Base-by-base conservation (phyloP, 2,797 vertebrate genomes). In the Hemitrygon akajei region DNA sequence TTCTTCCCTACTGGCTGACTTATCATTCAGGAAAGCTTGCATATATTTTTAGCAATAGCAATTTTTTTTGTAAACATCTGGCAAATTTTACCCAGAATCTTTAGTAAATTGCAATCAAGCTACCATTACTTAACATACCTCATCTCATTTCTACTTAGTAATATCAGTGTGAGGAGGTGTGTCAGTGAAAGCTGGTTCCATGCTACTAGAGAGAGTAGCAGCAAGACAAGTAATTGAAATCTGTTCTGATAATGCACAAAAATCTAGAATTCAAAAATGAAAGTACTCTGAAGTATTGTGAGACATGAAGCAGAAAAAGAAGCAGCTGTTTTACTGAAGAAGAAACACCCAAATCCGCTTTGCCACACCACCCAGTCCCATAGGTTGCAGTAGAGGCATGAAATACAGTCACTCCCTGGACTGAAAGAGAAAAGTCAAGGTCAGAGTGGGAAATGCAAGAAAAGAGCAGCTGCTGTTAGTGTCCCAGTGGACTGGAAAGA, bases 331-430 rank as follows among this genome's bases (percentile, higher is more conserved):
- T 93, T 75, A 56, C 27, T 93, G 91, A 76, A 76, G 91, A 76
- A 76, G 71, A 76, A 93, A 75, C 73, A 93, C 40, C 91, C 91
- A 76, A 71, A 58, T 93, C 69, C 40, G 73, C 91, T 93, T 76
- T 93, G 91, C 91, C 91, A 93, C 71, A 93, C 71, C 91, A 76
- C 91, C 91, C 91, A 93, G 73, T 93, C 91, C 91, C 91, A 93
- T 25, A 56, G 91, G 91, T 93, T 56, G 56, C 71, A 93, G 91
- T 56, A 56, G 73, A 76, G 91, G 91, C 73, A 40, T 73, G 73
- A 93, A 73, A 76, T 27, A 75, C 71, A 93, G 91, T 73, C 71
- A 93, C 91, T 93, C 91, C 91, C 91, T 93, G 71, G 82, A 47
- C 30, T 93, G 91, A 56, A 93, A n/a, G 47, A 93, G 91, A 58